These are phyloP conservation scores for Trachops cirrhosus DNA, from an alignment of 2,797 vertebrate species.

Conservation along the genomic window DNA sequence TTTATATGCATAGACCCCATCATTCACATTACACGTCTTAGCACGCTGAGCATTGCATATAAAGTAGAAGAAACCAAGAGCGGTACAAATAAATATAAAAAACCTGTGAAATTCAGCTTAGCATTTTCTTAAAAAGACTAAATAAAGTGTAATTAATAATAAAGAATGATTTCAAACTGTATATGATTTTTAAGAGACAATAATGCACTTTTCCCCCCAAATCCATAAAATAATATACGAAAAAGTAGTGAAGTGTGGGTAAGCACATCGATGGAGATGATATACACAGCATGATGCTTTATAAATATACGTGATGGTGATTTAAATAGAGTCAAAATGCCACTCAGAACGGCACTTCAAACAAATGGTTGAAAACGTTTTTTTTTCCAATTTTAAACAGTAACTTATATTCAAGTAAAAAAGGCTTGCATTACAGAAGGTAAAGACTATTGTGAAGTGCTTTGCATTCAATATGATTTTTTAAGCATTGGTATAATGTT, in stretches of 20 bases:
- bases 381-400: conserved; percentile 50
- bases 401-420: conserved; percentile 17
- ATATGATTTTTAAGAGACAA: conserved; percentile 50
- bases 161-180: conserved; percentile 48
- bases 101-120: conserved; percentile 3
- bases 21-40: conserved; percentile 5
- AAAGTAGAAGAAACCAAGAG: background rate
- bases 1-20: conserved; percentile 70
- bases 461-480: background rate
- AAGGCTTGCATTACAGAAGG: background rate
- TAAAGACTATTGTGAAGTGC: background rate
- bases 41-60: conserved; percentile 1
- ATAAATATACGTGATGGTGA: conserved; percentile 54
- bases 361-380: conserved; percentile 29
- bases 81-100: background rate
- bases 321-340: conserved; percentile 74
- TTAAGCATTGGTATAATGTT: background rate
- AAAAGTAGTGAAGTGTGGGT: conserved; percentile 73
- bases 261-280: conserved; percentile 63
- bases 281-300: conserved; percentile 70
- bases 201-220: conserved; percentile 11
- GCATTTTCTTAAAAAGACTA: conserved; percentile 34
- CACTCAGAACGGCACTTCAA: conserved; percentile 42
- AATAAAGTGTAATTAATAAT: conserved; percentile 57
- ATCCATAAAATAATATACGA: conserved; percentile 65